Evolutionary conservation across 2,113 vertebrate species (phyloP), one percentile per base, ranked within the genome.

Genomic region (Catharus bicknelli): DNA sequence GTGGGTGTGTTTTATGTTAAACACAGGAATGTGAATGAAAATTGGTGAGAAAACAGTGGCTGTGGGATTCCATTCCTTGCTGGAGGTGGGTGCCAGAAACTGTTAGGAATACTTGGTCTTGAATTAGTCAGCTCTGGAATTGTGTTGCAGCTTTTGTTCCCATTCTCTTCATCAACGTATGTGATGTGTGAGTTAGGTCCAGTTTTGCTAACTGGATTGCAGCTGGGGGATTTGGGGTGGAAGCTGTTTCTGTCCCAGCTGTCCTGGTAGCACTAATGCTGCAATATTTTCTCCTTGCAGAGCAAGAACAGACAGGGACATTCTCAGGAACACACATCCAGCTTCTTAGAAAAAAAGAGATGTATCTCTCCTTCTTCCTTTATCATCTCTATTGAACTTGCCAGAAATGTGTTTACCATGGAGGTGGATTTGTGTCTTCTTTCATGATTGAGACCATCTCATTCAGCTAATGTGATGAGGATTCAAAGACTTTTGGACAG

Each of bases 161-260:
- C 23, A 12, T 69, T 68, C 14, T 68, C 29, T 68, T 42, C 23
- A 30, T 63, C 11, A 2, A 12, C 22, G 15, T 26, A 6, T 34
- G n/a, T 3, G 2, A 22, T 26, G 3, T 0, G 0, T 26, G n/a
- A 30, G 36, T n/a, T 64, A 57, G 17, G 17, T 59, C 30, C 18
- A 29, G 42, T 21, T 43, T 79, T 90, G 21, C 11, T 64, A n/a
- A 15, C 27, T 58, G 50, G 27, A 3, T 47, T 61, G 66, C 45
- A 32, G 0, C 8, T 83, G 48, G 22, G 12, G 25, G 30, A 51
- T 74, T 77, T 68, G 58, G 21, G 2, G 0, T 25, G 21, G 27
- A 61, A 57, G 15, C 9, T n/a, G 38, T 38, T 47, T 40, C 47
- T 54, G 43, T 20, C 57, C 43, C 23, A 30, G n/a, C 42, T 69